phyloP scores from a whole-genome alignment of 2,888 invertebrate species.

The Plagodis pulveraria region DNA sequence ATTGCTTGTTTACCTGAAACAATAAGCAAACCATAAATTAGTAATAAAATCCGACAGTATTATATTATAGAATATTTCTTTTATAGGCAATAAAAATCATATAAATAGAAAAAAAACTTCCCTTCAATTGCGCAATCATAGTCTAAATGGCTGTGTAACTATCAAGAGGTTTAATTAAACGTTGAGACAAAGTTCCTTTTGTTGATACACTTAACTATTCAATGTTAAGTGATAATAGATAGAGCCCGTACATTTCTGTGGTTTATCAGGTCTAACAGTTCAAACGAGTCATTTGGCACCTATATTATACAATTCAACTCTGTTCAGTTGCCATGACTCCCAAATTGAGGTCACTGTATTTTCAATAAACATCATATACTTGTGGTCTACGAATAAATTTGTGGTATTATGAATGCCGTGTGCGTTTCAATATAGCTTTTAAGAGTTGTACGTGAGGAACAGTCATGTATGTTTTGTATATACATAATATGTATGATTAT shows the following conservation, averaged over 20 bases:
- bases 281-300: constrained; percentile 16
- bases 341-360: constrained; percentile 22
- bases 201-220: constrained; percentile 36
- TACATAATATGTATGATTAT: too few relatives aligned
- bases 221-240: constrained; percentile 17
- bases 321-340: constrained; percentile 1
- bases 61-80: too few relatives aligned
- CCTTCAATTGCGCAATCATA: too few relatives aligned
- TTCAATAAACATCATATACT: constrained; percentile 10
- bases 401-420: neutral
- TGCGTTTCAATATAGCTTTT: constrained; percentile 12
- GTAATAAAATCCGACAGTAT: constrained; percentile 1
- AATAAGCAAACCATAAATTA: constrained; percentile 24
- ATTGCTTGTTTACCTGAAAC: constrained; percentile 30
- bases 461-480: too few relatives aligned
- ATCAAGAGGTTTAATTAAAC: constrained; percentile 46
- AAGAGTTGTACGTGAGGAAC: neutral
- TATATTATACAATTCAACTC: neutral
- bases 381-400: neutral
- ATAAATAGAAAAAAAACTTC: too few relatives aligned
- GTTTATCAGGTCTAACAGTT: constrained; percentile 10
- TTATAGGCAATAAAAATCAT: too few relatives aligned
- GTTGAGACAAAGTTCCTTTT: constrained; percentile 36
- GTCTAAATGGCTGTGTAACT: constrained; percentile 28
- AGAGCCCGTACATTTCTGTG: constrained; percentile 19